phyloP scores from a whole-genome alignment of 2,888 invertebrate species.

The Chloroclystis v-ata region DNA sequence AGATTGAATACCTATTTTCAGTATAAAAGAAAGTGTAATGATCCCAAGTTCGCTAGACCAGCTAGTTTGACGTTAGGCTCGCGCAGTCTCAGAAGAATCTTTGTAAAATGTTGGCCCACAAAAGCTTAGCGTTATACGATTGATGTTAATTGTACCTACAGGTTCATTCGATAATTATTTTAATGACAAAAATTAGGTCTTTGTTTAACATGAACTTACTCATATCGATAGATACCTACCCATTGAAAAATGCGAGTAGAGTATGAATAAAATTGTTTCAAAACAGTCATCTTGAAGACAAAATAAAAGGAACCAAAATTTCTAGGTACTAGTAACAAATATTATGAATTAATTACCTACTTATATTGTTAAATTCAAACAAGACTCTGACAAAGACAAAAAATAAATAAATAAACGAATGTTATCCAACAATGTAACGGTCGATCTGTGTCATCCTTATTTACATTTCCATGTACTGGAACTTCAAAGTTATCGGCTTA shows the following conservation, averaged over 20 bases:
- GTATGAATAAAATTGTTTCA: no score
- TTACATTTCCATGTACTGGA: constrained; percentile 30
- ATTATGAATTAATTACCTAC: no score
- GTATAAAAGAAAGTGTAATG: constrained; percentile 2
- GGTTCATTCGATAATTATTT: no score
- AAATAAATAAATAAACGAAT: constrained; percentile 10
- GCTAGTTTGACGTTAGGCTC: constrained; percentile 2
- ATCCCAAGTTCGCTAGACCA: neutral
- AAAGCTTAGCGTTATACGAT: neutral
- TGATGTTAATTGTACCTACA: neutral
- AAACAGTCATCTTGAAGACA: no score
- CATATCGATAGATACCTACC: no score
- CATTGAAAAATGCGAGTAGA: no score
- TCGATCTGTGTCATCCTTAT: constrained; percentile 19
- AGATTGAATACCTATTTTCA: neutral
- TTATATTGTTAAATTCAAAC: no score
- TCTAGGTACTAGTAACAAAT: no score
- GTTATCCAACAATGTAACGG: constrained; percentile 18
- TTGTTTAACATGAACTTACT: no score
- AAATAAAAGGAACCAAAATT: no score
- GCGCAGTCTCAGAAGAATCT: constrained; percentile 13
- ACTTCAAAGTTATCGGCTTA: constrained; percentile 44
- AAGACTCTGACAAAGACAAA: neutral
- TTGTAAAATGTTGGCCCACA: neutral
- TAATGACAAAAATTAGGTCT: no score